phyloP scores from a whole-genome alignment of 2,888 invertebrate genomes.

The Ennomos quercinarius region DNA sequence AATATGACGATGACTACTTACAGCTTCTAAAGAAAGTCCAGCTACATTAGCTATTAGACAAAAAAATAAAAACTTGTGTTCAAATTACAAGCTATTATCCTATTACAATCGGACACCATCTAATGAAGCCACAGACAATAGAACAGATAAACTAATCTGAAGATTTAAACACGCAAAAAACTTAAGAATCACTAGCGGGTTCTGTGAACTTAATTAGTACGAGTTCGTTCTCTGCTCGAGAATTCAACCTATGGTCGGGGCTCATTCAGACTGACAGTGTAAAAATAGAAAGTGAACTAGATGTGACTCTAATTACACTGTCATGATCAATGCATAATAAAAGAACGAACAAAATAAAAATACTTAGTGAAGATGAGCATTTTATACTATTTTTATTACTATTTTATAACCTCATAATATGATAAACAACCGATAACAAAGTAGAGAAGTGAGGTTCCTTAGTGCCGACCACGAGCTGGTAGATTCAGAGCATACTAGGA shows the following conservation, averaged over 20 bases:
- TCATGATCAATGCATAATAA: slow-evolving; percentile 1
- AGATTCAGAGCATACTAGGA: no score
- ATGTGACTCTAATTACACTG: slow-evolving; percentile 57
- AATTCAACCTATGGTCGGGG: slow-evolving; percentile 64
- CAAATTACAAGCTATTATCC: slow-evolving; percentile 10
- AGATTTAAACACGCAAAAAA: slow-evolving; percentile 42
- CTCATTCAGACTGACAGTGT: slow-evolving; percentile 67
- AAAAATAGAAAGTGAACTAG: slow-evolving; percentile 67
- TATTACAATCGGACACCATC: slow-evolving; percentile 13
- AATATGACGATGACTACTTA: no score
- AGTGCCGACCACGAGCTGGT: no score
- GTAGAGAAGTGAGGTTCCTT: no score
- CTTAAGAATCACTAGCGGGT: slow-evolving; percentile 43
- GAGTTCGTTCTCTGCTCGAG: slow-evolving; percentile 41
- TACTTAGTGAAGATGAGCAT: no score
- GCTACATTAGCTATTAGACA: no score
- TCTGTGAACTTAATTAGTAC: slow-evolving; percentile 63
- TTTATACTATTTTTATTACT: no score
- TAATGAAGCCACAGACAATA: slow-evolving; percentile 34
- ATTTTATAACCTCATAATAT: no score
- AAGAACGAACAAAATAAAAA: slow-evolving; percentile 16
- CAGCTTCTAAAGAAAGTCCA: no score
- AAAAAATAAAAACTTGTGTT: no score
- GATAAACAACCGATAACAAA: no score
- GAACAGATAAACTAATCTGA: slow-evolving; percentile 31